Evolutionary conservation across 2,888 invertebrate species (phyloP).

Genomic region (Horisme vitalbata): DNA sequence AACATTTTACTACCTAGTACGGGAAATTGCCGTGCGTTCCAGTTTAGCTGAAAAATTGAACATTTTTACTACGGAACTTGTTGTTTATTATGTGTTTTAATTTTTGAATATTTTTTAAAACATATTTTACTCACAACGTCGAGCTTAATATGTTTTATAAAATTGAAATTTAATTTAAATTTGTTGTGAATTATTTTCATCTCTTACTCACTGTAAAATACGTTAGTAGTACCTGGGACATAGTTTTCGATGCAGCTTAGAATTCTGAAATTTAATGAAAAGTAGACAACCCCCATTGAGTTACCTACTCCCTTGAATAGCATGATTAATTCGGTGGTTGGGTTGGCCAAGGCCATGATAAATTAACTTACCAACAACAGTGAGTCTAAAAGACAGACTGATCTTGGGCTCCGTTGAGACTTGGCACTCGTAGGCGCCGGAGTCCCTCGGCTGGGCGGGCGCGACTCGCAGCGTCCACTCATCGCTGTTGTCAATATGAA

Average conservation of each 20-base stretch:
- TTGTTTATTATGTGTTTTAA: too few relatives aligned
- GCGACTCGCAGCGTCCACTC: constrained; percentile 85
- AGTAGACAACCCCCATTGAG: too few relatives aligned
- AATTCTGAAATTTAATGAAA: too few relatives aligned
- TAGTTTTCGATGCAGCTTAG: too few relatives aligned
- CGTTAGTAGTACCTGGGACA: too few relatives aligned
- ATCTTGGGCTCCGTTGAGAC: constrained; percentile 96
- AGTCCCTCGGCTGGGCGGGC: constrained; percentile 88
- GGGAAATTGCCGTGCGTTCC: not conserved
- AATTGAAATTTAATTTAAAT: too few relatives aligned
- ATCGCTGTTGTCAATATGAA: constrained; percentile 85
- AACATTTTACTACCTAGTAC: not conserved
- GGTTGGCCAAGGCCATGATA: not conserved
- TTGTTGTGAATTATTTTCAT: too few relatives aligned
- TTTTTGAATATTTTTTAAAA: too few relatives aligned
- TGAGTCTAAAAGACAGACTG: constrained; percentile 88
- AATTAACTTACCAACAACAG: constrained; percentile 88
- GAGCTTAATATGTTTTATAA: too few relatives aligned
- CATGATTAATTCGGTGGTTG: not conserved
- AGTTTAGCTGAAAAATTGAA: not conserved
- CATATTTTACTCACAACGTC: too few relatives aligned
- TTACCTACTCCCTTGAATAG: not conserved
- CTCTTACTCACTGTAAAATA: too few relatives aligned
- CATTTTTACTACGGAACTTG: too few relatives aligned
- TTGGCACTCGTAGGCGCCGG: constrained; percentile 96